Percentiles rank a stretch among this genome's conserved stretches.
phyloP scores from a whole-genome alignment of 2,888 invertebrate genomes.

The Megalurothrips usitatus region DNA sequence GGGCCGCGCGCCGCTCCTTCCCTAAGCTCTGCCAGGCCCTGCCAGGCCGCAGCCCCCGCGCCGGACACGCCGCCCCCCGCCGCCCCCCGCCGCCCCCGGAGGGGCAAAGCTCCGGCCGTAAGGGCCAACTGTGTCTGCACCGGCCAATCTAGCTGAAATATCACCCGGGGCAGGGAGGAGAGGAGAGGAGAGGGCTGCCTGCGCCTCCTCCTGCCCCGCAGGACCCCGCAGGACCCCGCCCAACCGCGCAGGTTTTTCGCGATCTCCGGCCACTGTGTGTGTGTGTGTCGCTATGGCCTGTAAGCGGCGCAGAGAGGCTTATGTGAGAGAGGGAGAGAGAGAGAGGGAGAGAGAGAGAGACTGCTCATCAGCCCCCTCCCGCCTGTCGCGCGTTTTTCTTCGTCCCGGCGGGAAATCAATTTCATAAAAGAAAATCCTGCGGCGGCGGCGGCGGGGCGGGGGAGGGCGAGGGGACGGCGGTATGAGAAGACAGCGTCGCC shows the following conservation, averaged over 20 bases:
- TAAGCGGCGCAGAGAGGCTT: too few species aligned
- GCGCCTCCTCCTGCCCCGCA: neutral
- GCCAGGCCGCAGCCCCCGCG: neutral
- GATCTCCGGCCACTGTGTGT: too few species aligned
- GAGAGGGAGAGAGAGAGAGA: too few species aligned
- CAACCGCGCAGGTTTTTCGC: neutral
- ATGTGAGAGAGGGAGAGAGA: too few species aligned
- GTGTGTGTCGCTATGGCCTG: too few species aligned
- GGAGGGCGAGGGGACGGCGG: too few species aligned
- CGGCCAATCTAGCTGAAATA: slow-evolving; percentile 24
- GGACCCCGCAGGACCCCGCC: neutral
- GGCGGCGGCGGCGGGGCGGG: too few species aligned
- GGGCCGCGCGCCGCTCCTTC: neutral
- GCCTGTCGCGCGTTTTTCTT: too few species aligned
- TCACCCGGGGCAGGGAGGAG: neutral
- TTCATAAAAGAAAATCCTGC: too few species aligned
- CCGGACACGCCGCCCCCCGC: neutral
- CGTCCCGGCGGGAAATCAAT: too few species aligned
- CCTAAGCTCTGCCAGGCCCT: neutral
- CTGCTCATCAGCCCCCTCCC: too few species aligned
- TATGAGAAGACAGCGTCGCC: too few species aligned
- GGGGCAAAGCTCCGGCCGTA: neutral
- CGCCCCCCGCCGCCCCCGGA: neutral
- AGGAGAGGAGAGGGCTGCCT: neutral
- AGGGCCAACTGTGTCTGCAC: neutral